Evolutionary conservation across 2,113 vertebrate species (phyloP).

Genomic region (Esox niger): DNA sequence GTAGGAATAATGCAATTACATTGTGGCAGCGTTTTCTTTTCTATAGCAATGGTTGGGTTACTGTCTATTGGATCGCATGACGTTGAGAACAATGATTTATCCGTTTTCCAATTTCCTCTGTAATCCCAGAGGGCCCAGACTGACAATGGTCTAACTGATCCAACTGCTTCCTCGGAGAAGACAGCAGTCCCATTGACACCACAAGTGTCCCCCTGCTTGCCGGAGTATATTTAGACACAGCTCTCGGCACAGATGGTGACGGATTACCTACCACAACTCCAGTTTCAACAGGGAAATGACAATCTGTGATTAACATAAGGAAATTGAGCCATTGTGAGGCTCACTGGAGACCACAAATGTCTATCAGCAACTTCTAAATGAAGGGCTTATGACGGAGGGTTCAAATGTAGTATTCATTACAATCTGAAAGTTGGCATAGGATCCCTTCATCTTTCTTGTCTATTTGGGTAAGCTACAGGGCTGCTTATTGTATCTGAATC

Average conservation of each 20-base stretch:
- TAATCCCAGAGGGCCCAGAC: conserved; percentile 14
- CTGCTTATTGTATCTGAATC: background rate
- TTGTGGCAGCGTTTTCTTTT: too few species aligned
- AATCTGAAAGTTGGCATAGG: too few species aligned
- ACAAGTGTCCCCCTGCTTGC: conserved; percentile 28
- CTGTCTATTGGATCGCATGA: background rate
- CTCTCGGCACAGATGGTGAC: conserved; percentile 5
- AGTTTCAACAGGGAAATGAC: conserved; percentile 4
- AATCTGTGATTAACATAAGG: background rate
- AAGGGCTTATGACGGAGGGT: background rate
- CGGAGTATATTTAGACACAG: conserved; percentile 35
- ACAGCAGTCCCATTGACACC: conserved; percentile 43
- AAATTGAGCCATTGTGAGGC: background rate
- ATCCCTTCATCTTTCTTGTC: too few species aligned
- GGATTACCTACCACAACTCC: background rate
- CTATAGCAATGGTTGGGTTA: too few species aligned
- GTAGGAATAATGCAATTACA: too few species aligned
- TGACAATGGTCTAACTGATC: conserved; percentile 44
- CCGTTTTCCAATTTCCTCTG: conserved; percentile 25
- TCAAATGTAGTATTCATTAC: background rate
- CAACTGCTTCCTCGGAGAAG: conserved; percentile 29
- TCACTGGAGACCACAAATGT: background rate
- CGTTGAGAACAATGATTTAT: conserved; percentile 18
- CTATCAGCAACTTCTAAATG: background rate
- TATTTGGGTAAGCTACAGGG: background rate